A percentile compares a stretch with the other conserved stretches of the same genome.
phyloP scores from a whole-genome alignment of 2,113 vertebrate species.

The Gallinago jamesoni region DNA sequence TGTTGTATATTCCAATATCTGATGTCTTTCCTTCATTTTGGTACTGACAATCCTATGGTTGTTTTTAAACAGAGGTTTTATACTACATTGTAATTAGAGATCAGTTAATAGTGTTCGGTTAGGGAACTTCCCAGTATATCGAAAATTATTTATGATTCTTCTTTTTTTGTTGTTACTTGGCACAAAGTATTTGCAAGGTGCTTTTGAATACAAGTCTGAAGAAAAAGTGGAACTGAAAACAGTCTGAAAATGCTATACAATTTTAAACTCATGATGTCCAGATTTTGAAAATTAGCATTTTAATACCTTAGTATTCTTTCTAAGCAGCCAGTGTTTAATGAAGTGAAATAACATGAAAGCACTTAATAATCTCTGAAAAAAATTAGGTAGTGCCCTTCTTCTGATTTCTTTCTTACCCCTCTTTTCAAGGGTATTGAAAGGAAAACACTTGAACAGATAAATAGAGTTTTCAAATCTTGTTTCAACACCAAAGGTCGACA shows the following conservation, averaged over 20 bases:
- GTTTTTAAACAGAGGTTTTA: neutral
- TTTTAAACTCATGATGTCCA: neutral
- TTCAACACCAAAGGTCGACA: neutral
- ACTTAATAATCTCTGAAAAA: neutral
- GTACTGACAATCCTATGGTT: neutral
- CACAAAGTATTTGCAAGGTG: neutral
- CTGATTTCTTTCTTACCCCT: neutral
- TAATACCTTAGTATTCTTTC: neutral
- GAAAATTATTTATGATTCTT: neutral
- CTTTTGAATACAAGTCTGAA: neutral
- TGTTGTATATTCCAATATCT: neutral
- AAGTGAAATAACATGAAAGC: neutral
- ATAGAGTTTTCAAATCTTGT: neutral
- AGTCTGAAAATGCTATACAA: neutral
- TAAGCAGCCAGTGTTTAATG: neutral
- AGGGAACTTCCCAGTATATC: neutral
- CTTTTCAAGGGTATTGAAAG: neutral
- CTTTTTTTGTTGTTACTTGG: neutral
- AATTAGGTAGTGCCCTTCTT: neutral
- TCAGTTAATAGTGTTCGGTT: neutral
- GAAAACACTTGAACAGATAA: neutral
- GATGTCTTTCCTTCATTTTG: neutral
- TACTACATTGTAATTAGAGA: neutral
- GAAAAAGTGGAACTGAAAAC: neutral
- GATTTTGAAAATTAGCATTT: neutral